phyloP scores from a whole-genome alignment of 2,888 invertebrate genomes.

The Drosophila nigricruria region DNA sequence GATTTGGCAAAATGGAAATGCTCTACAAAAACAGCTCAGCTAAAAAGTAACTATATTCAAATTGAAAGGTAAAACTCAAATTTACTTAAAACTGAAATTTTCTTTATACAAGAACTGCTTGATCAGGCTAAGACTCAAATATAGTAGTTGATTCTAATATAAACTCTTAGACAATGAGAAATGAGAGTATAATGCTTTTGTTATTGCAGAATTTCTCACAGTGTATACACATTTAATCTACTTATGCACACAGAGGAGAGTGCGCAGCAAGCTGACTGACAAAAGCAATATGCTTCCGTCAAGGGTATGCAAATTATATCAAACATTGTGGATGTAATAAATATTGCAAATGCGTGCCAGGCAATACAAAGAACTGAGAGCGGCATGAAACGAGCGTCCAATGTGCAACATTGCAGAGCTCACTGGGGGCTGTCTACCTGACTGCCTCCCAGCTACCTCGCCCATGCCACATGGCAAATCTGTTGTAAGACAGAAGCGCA shows the following conservation, averaged over 20 bases:
- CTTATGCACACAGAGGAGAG: neutral
- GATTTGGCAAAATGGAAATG: slow-evolving; percentile 8
- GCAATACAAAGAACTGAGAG: slow-evolving; percentile 5
- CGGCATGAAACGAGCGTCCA: slow-evolving; percentile 30
- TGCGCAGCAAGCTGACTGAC: neutral
- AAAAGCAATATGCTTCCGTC: neutral
- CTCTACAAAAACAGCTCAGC: slow-evolving; percentile 6
- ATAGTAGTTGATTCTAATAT: neutral
- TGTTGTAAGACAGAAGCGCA: slow-evolving; percentile 51
- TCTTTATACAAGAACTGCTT: neutral
- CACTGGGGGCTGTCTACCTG: slow-evolving; percentile 28
- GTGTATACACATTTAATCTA: neutral
- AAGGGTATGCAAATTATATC: slow-evolving; percentile 45
- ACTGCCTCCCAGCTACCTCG: neutral
- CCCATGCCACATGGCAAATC: slow-evolving; percentile 29
- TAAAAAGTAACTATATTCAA: neutral
- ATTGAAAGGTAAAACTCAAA: neutral
- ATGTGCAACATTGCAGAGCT: slow-evolving; percentile 50
- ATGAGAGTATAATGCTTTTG: too few species aligned
- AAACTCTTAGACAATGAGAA: neutral
- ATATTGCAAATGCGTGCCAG: slow-evolving; percentile 49
- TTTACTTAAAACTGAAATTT: neutral
- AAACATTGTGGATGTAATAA: slow-evolving; percentile 54
- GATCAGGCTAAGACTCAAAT: neutral
- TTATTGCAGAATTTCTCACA: neutral